phyloP scores from a whole-genome alignment of 2,113 vertebrate genomes.

The Porphyrio hochstetteri region DNA sequence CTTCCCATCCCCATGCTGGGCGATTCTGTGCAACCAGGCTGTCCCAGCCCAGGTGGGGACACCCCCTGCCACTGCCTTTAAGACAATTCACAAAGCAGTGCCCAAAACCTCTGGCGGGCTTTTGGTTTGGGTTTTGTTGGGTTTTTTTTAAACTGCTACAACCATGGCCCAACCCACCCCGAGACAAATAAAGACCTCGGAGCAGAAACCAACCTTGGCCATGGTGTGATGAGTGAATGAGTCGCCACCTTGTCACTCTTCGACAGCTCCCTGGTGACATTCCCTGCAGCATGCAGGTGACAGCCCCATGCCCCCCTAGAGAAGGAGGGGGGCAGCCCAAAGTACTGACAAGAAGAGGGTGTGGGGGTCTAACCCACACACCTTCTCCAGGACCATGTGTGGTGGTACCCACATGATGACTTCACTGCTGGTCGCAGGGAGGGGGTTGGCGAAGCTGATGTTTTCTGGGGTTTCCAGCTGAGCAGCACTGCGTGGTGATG shows the following conservation, averaged over 20 bases:
- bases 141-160: conserved; percentile 4
- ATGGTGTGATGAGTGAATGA: not conserved
- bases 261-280: not conserved
- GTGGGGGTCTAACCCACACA: fast-evolving
- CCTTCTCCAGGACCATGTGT: not conserved
- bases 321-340: not conserved
- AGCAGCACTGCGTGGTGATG: not conserved
- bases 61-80: not conserved
- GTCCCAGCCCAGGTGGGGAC: not conserved
- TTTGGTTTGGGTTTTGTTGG: not conserved
- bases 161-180: not conserved
- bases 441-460: not conserved
- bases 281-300: fast-evolving
- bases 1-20: not conserved
- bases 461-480: not conserved
- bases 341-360: not conserved
- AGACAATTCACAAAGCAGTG: not conserved
- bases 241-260: fast-evolving
- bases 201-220: not conserved
- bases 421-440: not conserved
- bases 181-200: conserved; percentile 65
- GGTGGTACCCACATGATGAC: not conserved
- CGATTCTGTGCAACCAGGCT: not conserved
- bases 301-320: not conserved
- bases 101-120: conserved; percentile 10